These are phyloP conservation scores for Itoplectis maculator DNA, from an alignment of 2,888 invertebrate genomes.

Conservation along the genomic window DNA sequence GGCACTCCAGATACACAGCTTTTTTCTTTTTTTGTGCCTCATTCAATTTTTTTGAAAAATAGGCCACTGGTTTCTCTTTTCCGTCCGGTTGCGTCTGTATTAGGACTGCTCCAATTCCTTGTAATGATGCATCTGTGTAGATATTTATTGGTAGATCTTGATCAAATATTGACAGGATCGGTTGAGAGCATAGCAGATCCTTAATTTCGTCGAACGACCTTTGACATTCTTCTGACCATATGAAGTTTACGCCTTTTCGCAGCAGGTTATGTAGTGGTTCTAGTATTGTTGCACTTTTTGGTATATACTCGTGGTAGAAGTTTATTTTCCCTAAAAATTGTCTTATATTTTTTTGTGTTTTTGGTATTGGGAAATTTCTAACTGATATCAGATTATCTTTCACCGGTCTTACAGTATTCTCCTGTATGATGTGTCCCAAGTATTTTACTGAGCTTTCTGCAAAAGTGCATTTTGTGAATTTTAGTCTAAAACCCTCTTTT, in stretches of 20 bases:
- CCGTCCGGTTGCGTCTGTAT: slow-evolving; percentile 60
- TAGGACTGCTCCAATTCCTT: slow-evolving; percentile 56
- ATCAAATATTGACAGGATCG: slow-evolving; percentile 59
- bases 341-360: slow-evolving; percentile 63
- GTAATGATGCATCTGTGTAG: slow-evolving; percentile 63
- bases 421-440: slow-evolving; percentile 34
- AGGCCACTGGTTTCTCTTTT: no score
- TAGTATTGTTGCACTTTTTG: no score
- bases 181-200: slow-evolving; percentile 62
- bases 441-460: no score
- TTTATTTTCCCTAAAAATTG: slow-evolving; percentile 53
- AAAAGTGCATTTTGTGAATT: no score
- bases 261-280: slow-evolving; percentile 60
- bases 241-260: slow-evolving; percentile 49
- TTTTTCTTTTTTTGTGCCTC: no score
- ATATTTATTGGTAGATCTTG: slow-evolving; percentile 54
- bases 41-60: no score
- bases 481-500: no score
- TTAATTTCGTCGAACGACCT: slow-evolving; percentile 53
- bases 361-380: no score
- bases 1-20: no score
- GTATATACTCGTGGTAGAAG: no score
- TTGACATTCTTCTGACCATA: slow-evolving; percentile 61
- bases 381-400: slow-evolving; percentile 61
- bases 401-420: slow-evolving; percentile 38